Conservation (phyloP, 1,140 invertebrate genomes). For the Apolygus lucorum region DNA sequence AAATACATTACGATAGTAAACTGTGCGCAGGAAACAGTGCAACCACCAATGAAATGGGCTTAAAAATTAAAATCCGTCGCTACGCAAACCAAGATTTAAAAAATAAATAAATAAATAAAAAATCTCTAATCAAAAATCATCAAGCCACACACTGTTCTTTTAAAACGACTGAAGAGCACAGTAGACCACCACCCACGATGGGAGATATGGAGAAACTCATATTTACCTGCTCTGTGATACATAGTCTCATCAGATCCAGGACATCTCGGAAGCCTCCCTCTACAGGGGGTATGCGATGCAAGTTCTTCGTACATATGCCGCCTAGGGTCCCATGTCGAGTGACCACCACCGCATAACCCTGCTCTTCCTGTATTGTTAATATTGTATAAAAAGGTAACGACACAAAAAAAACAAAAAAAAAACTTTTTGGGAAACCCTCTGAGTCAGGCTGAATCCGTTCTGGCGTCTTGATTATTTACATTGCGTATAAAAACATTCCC, state of each 20-base stretch:
- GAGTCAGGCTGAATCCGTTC: neutral
- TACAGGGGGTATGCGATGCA: slow-evolving; percentile 49
- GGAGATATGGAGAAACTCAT: neutral
- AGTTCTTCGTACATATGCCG: slow-evolving; percentile 79
- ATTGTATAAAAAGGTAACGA: slow-evolving; percentile 17
- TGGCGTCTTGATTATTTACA: neutral
- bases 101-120: too few relatives aligned
- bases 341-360: slow-evolving; percentile 34
- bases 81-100: too few relatives aligned
- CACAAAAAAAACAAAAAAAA: slow-evolving; percentile 32
- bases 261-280: slow-evolving; percentile 47
- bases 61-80: too few relatives aligned
- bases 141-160: slow-evolving; percentile 6
- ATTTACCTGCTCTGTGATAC: slow-evolving; percentile 36
- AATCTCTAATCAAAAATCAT: too few relatives aligned
- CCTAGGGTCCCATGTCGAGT: slow-evolving; percentile 72
- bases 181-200: slow-evolving; percentile 26
- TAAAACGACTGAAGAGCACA: slow-evolving; percentile 8
- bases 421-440: slow-evolving; percentile 19
- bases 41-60: too few relatives aligned
- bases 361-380: slow-evolving; percentile 28
- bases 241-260: slow-evolving; percentile 51
- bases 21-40: too few relatives aligned
- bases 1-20: too few relatives aligned
- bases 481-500: neutral